Evolutionary conservation across 2,797 vertebrate species (phyloP).

Genomic region (Petrocephalus sullivani): DNA sequence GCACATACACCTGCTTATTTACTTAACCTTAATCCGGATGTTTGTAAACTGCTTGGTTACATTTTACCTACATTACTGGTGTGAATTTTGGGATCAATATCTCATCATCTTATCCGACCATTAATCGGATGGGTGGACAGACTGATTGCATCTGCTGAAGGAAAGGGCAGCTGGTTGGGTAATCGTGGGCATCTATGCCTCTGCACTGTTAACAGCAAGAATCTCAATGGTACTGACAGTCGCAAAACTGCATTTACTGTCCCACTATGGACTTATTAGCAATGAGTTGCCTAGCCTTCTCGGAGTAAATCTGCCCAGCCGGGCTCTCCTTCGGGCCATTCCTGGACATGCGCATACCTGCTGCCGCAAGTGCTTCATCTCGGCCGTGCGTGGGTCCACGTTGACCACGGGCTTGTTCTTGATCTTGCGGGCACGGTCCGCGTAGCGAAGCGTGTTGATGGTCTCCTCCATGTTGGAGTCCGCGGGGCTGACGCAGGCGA

Average conservation of each 20-base stretch:
- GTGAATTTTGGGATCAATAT: background rate
- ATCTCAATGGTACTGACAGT: background rate
- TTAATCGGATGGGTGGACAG: background rate
- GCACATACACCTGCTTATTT: no score
- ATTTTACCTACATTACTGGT: background rate
- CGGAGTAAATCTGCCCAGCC: background rate
- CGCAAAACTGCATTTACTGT: background rate
- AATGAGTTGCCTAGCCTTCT: background rate
- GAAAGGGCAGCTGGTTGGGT: background rate
- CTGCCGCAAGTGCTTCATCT: constrained; percentile 75
- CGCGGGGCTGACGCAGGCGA: constrained; percentile 89
- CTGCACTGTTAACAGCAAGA: background rate
- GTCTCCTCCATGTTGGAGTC: constrained; percentile 97
- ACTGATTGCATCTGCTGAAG: background rate
- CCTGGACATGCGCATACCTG: constrained; percentile 63
- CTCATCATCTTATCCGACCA: background rate
- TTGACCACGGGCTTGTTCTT: constrained; percentile 94
- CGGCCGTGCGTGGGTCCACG: constrained; percentile 78
- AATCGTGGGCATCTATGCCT: background rate
- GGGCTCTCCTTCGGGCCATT: background rate
- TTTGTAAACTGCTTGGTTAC: no score
- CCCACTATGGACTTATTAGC: background rate
- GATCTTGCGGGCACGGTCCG: constrained; percentile 92
- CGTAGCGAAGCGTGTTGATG: constrained; percentile 88
- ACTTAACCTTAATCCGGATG: no score